Percentiles rank a stretch among this genome's conserved stretches.
phyloP scores from a whole-genome alignment of 2,888 invertebrate species.

The Scrobipalpa atriplicella region DNA sequence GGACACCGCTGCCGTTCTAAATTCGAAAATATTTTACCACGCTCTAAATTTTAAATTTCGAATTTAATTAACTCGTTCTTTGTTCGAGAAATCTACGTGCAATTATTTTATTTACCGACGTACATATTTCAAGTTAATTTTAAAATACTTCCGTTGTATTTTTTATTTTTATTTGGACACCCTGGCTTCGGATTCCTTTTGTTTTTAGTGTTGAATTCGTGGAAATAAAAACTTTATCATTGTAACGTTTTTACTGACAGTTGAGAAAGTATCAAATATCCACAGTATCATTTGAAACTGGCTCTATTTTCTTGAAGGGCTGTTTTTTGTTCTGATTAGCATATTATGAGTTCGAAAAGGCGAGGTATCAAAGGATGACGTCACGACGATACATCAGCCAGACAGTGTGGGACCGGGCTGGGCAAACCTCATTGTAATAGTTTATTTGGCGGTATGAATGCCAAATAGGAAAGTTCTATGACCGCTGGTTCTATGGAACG shows the following conservation, averaged over 20 bases:
- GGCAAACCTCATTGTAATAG: slow-evolving; percentile 72
- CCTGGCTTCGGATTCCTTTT: slow-evolving; percentile 12
- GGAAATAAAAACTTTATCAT: slow-evolving; percentile 21
- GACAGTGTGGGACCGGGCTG: slow-evolving; percentile 69
- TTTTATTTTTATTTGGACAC: slow-evolving; percentile 23
- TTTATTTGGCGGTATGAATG: slow-evolving; percentile 78
- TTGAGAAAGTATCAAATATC: slow-evolving; percentile 24
- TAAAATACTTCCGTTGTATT: slow-evolving; percentile 15
- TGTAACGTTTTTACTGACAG: slow-evolving; percentile 17
- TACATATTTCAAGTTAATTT: slow-evolving; percentile 4
- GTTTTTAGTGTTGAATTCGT: slow-evolving; percentile 18
- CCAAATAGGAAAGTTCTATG: slow-evolving; percentile 77
- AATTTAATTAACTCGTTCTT: slow-evolving; percentile 52
- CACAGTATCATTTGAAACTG: slow-evolving; percentile 5
- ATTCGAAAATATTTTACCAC: slow-evolving; percentile 56
- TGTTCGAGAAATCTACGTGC: slow-evolving; percentile 32
- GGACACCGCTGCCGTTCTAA: slow-evolving; percentile 67
- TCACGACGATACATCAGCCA: slow-evolving; percentile 64
- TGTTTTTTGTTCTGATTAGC: slow-evolving; percentile 13
- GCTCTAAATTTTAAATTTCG: slow-evolving; percentile 53
- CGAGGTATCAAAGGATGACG: slow-evolving; percentile 52
- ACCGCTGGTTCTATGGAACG: slow-evolving; percentile 50
- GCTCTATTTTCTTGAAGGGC: slow-evolving; percentile 12
- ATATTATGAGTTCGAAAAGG: slow-evolving; percentile 12
- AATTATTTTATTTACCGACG: slow-evolving; percentile 16